phyloP scores from a whole-genome alignment of 2,888 invertebrate species.

The Xestia sexstrigata region DNA sequence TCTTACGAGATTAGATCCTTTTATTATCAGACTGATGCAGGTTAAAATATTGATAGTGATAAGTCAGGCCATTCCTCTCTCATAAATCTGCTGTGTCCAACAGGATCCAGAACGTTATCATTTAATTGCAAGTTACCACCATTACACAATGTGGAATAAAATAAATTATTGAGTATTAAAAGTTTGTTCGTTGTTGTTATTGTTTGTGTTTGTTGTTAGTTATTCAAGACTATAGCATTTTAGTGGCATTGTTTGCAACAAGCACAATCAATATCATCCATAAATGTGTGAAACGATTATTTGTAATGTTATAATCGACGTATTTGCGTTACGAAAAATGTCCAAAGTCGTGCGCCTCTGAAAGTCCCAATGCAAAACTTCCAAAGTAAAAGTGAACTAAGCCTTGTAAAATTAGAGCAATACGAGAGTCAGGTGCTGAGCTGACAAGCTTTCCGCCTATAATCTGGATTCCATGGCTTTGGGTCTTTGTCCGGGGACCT shows the following conservation, averaged over 20 bases:
- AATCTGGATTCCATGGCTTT: conserved; percentile 65
- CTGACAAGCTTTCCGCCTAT: conserved; percentile 54
- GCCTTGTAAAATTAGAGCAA: conserved; percentile 36
- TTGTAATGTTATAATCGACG: too few relatives aligned
- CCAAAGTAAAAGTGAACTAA: conserved; percentile 5
- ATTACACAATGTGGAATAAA: neutral
- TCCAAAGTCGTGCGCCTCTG: too few relatives aligned
- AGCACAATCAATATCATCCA: too few relatives aligned
- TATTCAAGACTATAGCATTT: neutral
- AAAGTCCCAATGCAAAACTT: neutral
- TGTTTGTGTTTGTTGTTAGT: neutral
- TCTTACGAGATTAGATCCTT: neutral
- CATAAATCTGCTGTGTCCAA: neutral
- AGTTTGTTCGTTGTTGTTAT: neutral
- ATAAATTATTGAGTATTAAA: neutral
- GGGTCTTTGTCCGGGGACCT: conserved; percentile 61
- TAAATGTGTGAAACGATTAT: too few relatives aligned
- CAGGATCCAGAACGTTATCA: neutral
- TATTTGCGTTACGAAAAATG: too few relatives aligned
- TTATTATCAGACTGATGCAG: too few relatives aligned
- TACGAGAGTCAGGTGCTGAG: conserved; percentile 37
- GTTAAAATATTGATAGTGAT: neutral
- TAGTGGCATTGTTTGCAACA: too few relatives aligned
- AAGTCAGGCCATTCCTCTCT: neutral
- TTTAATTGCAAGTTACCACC: neutral